A percentile compares a stretch with the other conserved stretches of the same genome.
These are phyloP conservation scores for Hypercompe scribonia DNA, from an alignment of 2,888 invertebrate genomes.

Conservation along the genomic window DNA sequence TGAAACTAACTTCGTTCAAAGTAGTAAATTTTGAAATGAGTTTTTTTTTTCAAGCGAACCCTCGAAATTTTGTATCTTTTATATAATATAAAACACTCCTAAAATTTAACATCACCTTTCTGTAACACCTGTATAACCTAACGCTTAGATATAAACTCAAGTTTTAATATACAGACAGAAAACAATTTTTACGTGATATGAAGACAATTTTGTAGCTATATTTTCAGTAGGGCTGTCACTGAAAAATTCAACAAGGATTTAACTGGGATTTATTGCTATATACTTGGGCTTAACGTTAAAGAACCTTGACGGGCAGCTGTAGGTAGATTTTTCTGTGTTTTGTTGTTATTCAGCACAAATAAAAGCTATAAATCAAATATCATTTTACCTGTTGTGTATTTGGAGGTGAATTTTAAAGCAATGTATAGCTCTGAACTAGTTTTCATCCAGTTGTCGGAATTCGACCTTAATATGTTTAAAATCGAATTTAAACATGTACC, in stretches of 20 bases:
- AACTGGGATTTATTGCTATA: constrained; percentile 20
- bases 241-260: constrained; percentile 23
- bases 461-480: too few species aligned
- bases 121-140: background rate
- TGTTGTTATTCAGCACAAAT: background rate
- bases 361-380: constrained; percentile 8
- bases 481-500: too few species aligned
- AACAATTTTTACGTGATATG: background rate
- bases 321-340: constrained; percentile 1
- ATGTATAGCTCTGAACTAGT: background rate
- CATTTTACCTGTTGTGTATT: background rate
- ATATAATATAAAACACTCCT: background rate
- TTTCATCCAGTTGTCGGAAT: background rate
- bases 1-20: too few species aligned
- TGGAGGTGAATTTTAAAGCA: constrained; percentile 2
- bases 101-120: background rate
- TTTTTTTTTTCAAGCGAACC: too few species aligned
- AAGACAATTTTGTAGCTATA: constrained; percentile 4
- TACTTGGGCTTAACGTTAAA: constrained; percentile 13
- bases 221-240: constrained; percentile 14
- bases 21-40: too few species aligned
- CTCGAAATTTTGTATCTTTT: background rate
- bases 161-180: background rate
- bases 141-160: background rate
- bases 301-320: constrained; percentile 10